A percentile compares a stretch with the other conserved stretches of the same genome.
Conservation (phyloP, 2,888 invertebrate species). For the Cataglyphis rosenhaueri region DNA sequence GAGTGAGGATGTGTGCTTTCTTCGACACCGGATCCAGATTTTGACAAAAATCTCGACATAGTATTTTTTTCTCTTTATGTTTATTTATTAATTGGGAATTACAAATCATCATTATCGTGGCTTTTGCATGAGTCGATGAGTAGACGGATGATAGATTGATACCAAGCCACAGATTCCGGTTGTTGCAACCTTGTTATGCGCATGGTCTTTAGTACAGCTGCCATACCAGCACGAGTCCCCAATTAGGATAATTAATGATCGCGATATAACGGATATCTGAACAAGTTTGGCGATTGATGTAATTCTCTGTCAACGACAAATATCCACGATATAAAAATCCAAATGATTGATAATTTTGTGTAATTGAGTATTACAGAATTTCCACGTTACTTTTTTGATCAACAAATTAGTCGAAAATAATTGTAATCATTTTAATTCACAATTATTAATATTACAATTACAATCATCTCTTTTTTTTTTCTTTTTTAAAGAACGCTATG, state of each 20-base stretch:
- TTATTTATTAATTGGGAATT: slow-evolving; percentile 14
- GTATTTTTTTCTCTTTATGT: neutral
- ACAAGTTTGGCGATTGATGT: slow-evolving; percentile 5
- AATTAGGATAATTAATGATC: slow-evolving; percentile 55
- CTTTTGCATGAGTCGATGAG: slow-evolving; percentile 19
- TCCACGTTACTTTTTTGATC: neutral
- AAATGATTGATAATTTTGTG: slow-evolving; percentile 7
- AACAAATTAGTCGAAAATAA: neutral
- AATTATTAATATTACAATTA: neutral
- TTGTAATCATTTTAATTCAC: neutral
- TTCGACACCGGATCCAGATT: neutral
- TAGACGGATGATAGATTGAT: slow-evolving; percentile 46
- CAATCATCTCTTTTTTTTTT: neutral
- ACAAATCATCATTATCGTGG: neutral
- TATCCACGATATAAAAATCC: slow-evolving; percentile 12
- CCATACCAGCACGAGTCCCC: slow-evolving; percentile 24
- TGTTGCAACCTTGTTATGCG: slow-evolving; percentile 32
- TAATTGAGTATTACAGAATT: neutral
- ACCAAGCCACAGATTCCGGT: slow-evolving; percentile 33
- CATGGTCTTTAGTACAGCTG: slow-evolving; percentile 35
- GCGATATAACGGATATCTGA: slow-evolving; percentile 34
- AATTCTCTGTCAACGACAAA: slow-evolving; percentile 40
- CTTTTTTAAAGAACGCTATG: neutral
- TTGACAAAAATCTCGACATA: neutral
- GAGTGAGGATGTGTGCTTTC: neutral